Evolutionary conservation across 2,888 invertebrate species (phyloP), one percentile per base, ranked within the genome.

Genomic region (Oscheius sp.): DNA sequence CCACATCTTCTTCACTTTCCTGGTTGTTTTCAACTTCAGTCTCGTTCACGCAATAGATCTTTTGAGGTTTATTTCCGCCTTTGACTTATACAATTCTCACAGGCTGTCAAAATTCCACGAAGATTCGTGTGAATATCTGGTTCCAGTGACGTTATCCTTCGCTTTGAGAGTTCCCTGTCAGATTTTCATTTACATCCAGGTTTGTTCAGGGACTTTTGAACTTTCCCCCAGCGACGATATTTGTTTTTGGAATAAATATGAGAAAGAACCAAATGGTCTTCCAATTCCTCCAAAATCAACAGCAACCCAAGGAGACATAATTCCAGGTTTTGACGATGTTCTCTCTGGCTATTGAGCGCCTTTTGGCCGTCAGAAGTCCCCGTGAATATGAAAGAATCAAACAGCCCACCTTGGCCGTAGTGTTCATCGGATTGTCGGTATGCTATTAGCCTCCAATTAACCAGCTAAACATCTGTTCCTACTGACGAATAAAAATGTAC

Each of bases 171-270:
- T 31, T 34, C 57, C 57, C 12, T 57, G 57, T 20, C 57, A 57
- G 25, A 57, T 57, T 1, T 57, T 57, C 57, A 57, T 57, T 23
- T 57, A 57, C 37, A 12, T 34, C 10, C 57, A 57, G 57, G 57
- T 57, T n/a, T 12, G 37, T 17, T 8, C 17, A 37, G 37, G 15
- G 37, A 37, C n/a, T n/a, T n/a, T n/a, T n/a, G n/a, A n/a, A n/a
- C n/a, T n/a, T n/a, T n/a, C n/a, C n/a, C n/a, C n/a, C n/a, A n/a
- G n/a, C n/a, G n/a, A n/a, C n/a, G 20, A 48, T 20, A 20, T 25
- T 12, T 25, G 10, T 25, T 48, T 48, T 17, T 45, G 12, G 5
- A 8, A 45, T 6, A 45, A 45, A 45, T n/a, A n/a, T n/a, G n/a
- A n/a, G n/a, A n/a, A n/a, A n/a, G n/a, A n/a, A n/a, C n/a, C n/a